A percentile compares a stretch with the other conserved stretches of the same genome.
Conservation (phyloP, 1,140 invertebrate genomes). For the Procambarus virginalis region DNA sequence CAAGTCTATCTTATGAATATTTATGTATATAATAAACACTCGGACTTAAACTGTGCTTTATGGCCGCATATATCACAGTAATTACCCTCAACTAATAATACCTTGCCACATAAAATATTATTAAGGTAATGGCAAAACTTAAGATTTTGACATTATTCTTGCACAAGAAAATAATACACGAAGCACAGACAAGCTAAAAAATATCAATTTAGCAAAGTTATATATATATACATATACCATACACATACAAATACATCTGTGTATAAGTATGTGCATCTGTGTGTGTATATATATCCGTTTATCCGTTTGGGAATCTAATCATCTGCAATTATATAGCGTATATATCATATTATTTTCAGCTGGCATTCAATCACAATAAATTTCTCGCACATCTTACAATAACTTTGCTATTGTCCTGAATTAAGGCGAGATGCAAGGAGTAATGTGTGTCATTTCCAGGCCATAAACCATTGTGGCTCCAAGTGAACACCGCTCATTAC, state of each 20-base stretch:
- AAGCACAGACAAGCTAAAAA: too few relatives aligned
- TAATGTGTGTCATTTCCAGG: conserved; percentile 36
- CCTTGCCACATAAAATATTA: background rate
- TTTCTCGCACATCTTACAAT: conserved; percentile 18
- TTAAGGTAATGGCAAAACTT: background rate
- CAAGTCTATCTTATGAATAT: background rate
- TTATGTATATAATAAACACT: background rate
- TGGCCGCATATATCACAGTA: background rate
- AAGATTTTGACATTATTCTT: too few relatives aligned
- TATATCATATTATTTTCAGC: background rate
- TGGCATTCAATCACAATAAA: background rate
- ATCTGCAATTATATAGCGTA: background rate
- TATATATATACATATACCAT: conserved; percentile 4
- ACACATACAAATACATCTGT: background rate
- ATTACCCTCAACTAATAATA: background rate
- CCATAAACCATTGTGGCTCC: conserved; percentile 12
- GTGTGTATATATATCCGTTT: background rate
- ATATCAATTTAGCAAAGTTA: background rate
- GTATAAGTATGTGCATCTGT: too few relatives aligned
- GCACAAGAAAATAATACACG: too few relatives aligned
- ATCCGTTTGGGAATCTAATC: background rate
- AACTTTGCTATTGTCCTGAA: conserved; percentile 28
- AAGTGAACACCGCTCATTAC: conserved; percentile 26
- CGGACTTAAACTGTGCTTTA: background rate
- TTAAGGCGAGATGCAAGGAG: conserved; percentile 19